Evolutionary conservation across 2,113 vertebrate genomes (phyloP).

Genomic region (Phainopepla nitens): DNA sequence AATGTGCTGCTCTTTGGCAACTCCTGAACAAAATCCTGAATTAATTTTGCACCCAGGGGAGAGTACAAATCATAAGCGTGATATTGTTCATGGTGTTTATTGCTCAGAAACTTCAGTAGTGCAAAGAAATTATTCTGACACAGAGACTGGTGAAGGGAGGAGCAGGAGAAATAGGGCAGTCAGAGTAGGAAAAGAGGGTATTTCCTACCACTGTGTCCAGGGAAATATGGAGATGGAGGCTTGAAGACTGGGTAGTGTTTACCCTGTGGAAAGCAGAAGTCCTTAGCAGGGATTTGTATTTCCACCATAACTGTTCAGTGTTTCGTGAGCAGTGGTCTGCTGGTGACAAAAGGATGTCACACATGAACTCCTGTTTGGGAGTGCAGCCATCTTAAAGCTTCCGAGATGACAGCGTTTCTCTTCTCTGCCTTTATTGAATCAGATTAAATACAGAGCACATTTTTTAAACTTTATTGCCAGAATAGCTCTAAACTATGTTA

Average conservation of each 20-base stretch:
- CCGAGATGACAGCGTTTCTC: not conserved
- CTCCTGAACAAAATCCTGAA: not conserved
- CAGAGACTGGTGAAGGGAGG: not conserved
- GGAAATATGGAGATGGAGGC: not conserved
- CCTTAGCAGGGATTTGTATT: not conserved
- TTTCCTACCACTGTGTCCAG: not conserved
- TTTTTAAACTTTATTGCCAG: not conserved
- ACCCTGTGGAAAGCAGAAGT: not conserved
- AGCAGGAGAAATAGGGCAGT: not conserved
- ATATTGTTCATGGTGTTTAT: not conserved
- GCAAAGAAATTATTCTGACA: not conserved
- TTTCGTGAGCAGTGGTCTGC: not conserved
- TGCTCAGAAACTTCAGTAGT: not conserved
- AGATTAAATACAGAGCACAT: not conserved
- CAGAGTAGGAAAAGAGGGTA: not conserved
- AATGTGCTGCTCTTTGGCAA: slow-evolving; percentile 7
- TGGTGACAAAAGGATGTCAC: not conserved
- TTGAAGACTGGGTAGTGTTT: not conserved
- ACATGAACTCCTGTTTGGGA: not conserved
- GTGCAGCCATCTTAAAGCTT: not conserved
- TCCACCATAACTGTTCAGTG: fast-evolving
- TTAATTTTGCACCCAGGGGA: not conserved
- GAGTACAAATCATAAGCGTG: not conserved
- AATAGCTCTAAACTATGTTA: not conserved
- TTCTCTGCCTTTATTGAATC: not conserved